Percentiles rank a stretch among this genome's conserved stretches.
Conservation (phyloP, 2,113 vertebrate genomes). For the Emydura subglobosa region DNA sequence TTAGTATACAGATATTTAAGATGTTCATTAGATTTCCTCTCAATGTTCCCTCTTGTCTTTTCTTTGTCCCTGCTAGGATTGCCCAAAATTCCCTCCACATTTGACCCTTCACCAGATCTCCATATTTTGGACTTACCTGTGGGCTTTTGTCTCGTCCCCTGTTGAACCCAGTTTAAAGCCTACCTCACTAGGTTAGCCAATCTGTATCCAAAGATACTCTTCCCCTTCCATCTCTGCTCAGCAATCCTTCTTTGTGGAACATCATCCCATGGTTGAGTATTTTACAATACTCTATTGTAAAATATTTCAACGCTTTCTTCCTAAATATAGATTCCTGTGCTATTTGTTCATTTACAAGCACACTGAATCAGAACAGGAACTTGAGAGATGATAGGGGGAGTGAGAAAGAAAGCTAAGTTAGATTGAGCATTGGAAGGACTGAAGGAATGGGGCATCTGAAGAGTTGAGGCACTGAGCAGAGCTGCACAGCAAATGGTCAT, state of each 20-base stretch:
- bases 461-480: not conserved
- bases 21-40: not conserved
- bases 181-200: not conserved
- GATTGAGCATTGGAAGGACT: not conserved
- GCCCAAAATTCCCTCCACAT: not conserved
- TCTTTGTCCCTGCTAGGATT: not conserved
- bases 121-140: not conserved
- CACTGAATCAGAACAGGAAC: slow-evolving; percentile 51
- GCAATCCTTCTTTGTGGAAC: not conserved
- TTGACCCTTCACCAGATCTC: not conserved
- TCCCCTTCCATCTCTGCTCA: not conserved
- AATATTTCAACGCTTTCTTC: not conserved
- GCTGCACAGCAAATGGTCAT: fast-evolving
- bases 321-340: slow-evolving; percentile 50
- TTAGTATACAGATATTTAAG: not conserved
- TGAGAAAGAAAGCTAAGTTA: not conserved
- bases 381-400: not conserved
- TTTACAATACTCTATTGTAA: not conserved
- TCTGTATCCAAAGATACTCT: not conserved
- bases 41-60: not conserved
- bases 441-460: not conserved
- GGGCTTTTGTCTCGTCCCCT: not conserved
- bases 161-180: not conserved
- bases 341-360: not conserved
- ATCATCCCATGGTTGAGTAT: not conserved